Conservation (phyloP, 2,113 vertebrate genomes). For the Mobula birostris region DNA sequence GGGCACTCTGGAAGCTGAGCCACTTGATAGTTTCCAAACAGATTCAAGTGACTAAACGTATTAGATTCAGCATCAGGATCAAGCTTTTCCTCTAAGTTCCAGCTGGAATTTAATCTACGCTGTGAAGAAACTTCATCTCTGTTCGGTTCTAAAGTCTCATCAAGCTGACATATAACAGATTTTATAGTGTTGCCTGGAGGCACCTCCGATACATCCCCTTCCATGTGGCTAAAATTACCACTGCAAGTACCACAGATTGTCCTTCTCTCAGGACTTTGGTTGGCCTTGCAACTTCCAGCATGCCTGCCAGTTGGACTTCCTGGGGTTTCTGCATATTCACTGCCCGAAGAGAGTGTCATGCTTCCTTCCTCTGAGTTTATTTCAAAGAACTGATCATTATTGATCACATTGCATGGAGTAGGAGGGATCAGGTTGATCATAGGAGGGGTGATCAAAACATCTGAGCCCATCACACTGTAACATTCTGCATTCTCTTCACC, state of each 20-base stretch:
- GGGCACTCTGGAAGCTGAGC: conserved; percentile 47
- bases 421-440: conserved; percentile 63
- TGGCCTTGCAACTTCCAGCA: background rate
- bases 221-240: background rate
- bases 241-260: background rate
- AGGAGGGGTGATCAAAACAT: conserved; percentile 47
- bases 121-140: background rate
- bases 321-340: conserved; percentile 40
- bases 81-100: conserved; percentile 30
- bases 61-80: background rate
- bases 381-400: conserved; percentile 59
- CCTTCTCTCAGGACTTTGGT: background rate
- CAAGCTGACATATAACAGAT: no score
- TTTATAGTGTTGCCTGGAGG: no score
- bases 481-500: conserved; percentile 42
- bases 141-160: background rate
- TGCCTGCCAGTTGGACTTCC: conserved; percentile 38
- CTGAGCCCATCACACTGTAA: conserved; percentile 27
- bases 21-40: conserved; percentile 47
- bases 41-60: conserved; percentile 37
- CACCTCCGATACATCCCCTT: background rate
- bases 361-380: conserved; percentile 51
- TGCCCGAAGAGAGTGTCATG: conserved; percentile 42
- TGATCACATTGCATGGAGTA: conserved; percentile 53
- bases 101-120: background rate